Conservation (phyloP, 2,113 vertebrate species). For the Xyliphius kryptos region DNA sequence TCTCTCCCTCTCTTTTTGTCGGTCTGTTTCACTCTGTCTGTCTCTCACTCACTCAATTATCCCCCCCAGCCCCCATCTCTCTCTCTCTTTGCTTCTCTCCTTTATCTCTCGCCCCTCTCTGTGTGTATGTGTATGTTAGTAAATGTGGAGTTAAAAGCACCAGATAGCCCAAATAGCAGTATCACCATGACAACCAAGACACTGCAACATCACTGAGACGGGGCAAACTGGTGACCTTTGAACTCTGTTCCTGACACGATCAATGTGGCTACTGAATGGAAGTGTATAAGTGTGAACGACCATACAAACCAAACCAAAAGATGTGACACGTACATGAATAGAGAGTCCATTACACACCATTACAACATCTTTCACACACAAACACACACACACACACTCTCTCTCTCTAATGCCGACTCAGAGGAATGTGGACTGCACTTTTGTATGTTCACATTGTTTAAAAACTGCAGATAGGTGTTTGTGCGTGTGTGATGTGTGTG, state of each 20-base stretch:
- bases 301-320: neutral
- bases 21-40: neutral
- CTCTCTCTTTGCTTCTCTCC: too few relatives aligned
- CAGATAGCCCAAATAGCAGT: conserved; percentile 3
- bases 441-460: neutral
- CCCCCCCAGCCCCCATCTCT: too few relatives aligned
- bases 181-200: conserved; percentile 34
- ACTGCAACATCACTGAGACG: conserved; percentile 20
- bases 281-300: conserved; percentile 25
- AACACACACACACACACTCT: conserved; percentile 16
- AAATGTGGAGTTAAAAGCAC: conserved; percentile 29
- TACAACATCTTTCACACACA: conserved; percentile 5
- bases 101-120: neutral
- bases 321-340: conserved; percentile 33
- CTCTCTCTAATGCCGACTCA: neutral
- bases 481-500: conserved; percentile 8
- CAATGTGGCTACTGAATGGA: conserved; percentile 35
- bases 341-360: conserved; percentile 35
- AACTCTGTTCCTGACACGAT: conserved; percentile 30
- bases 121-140: neutral
- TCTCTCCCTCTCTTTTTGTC: too few relatives aligned
- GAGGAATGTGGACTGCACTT: neutral
- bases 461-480: neutral
- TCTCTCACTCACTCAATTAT: neutral
- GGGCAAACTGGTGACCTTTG: conserved; percentile 22